Conservation (phyloP, 2,113 vertebrate genomes). For the Python bivittatus region DNA sequence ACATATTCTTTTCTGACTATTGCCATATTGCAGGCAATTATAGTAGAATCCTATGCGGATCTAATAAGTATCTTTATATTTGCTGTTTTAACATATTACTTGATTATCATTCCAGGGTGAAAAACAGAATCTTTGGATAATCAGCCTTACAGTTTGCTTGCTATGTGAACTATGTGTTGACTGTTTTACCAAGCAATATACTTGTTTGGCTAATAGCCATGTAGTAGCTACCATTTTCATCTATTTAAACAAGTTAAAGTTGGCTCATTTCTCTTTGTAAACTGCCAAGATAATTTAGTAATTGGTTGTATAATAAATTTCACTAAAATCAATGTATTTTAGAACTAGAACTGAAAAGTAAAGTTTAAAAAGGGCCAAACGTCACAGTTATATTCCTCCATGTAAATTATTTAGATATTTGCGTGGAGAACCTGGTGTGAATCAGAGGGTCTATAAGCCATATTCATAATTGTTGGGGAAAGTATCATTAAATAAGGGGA, state of each 20-base stretch:
- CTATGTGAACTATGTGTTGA: not conserved
- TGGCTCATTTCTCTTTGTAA: not conserved
- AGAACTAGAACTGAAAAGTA: conserved; percentile 13
- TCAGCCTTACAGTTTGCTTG: not conserved
- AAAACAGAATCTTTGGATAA: not conserved
- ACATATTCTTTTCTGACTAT: not conserved
- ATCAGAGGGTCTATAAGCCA: not conserved
- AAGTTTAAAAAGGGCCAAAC: not conserved
- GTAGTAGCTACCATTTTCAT: conserved; percentile 25
- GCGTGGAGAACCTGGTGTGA: not conserved
- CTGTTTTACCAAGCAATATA: not conserved
- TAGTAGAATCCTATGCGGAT: not conserved
- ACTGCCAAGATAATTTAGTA: no score
- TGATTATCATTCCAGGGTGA: not conserved
- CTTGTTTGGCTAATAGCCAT: not conserved
- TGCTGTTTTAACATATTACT: not conserved
- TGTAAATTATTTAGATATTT: not conserved
- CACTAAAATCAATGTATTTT: not conserved
- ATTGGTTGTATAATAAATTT: no score
- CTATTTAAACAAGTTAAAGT: conserved; percentile 20
- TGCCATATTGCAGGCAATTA: not conserved
- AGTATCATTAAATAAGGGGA: not conserved
- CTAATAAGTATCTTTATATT: not conserved
- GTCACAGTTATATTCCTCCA: not conserved
- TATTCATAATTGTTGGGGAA: not conserved